Conservation (phyloP, 2,113 vertebrate species). For the Cairina moschata region DNA sequence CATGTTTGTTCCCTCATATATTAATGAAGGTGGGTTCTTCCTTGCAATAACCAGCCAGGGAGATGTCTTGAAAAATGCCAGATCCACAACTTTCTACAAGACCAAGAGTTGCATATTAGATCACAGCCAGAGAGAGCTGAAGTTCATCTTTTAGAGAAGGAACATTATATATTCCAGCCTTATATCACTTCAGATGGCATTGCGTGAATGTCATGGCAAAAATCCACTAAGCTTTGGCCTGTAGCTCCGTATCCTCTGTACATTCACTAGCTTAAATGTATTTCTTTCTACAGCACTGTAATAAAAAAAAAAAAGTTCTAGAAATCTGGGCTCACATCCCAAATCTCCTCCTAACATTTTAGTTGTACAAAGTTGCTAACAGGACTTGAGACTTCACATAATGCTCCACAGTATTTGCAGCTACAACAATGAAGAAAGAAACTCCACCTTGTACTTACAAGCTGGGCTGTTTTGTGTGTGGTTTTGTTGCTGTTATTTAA, state of each 20-base stretch:
- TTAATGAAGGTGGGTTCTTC: neutral
- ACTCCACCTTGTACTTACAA: neutral
- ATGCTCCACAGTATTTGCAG: neutral
- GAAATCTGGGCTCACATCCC: neutral
- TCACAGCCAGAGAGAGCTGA: neutral
- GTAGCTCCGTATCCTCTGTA: neutral
- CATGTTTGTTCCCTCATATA: neutral
- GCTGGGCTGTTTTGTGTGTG: no score
- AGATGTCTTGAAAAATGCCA: neutral
- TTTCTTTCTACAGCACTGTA: neutral
- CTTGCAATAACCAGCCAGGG: neutral
- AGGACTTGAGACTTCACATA: neutral
- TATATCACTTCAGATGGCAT: neutral
- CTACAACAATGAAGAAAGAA: neutral
- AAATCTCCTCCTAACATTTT: neutral
- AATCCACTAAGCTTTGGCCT: neutral
- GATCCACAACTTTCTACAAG: neutral
- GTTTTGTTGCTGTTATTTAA: neutral
- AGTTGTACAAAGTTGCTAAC: neutral
- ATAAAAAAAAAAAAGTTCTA: neutral
- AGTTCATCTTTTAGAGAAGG: neutral
- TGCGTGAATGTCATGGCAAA: neutral
- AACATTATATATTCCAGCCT: neutral
- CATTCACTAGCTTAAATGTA: neutral
- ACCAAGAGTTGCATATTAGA: neutral